Conservation (phyloP, 1,140 invertebrate species). For the Papilio machaon region DNA sequence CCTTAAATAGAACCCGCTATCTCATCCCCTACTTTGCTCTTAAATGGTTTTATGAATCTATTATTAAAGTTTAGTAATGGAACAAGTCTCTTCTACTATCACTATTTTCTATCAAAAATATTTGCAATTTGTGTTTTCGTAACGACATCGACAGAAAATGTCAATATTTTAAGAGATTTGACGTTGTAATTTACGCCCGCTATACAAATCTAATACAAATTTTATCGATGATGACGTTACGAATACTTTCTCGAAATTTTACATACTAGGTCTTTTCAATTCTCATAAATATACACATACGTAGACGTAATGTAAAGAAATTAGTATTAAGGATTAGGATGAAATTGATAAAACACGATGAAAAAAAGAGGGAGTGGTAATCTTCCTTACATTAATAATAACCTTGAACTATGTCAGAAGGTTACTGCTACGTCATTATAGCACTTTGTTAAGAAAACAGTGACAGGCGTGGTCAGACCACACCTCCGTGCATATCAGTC, state of each 20-base stretch:
- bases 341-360: background rate
- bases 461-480: background rate
- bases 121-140: no score
- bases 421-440: background rate
- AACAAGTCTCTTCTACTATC: background rate
- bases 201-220: no score
- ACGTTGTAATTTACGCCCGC: no score
- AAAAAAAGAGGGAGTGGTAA: background rate
- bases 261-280: no score
- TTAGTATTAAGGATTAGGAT: no score
- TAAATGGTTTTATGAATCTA: background rate
- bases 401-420: background rate
- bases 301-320: no score
- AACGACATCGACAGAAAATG: no score
- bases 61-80: background rate
- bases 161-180: no score
- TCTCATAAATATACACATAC: no score
- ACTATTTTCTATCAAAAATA: no score
- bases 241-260: no score
- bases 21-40: background rate
- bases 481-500: background rate
- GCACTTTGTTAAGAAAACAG: constrained; percentile 9
- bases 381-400: background rate
- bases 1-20: constrained; percentile 16
- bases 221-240: no score